phyloP scores from a whole-genome alignment of 2,888 invertebrate species.

The Ormyrus nitidulus region DNA sequence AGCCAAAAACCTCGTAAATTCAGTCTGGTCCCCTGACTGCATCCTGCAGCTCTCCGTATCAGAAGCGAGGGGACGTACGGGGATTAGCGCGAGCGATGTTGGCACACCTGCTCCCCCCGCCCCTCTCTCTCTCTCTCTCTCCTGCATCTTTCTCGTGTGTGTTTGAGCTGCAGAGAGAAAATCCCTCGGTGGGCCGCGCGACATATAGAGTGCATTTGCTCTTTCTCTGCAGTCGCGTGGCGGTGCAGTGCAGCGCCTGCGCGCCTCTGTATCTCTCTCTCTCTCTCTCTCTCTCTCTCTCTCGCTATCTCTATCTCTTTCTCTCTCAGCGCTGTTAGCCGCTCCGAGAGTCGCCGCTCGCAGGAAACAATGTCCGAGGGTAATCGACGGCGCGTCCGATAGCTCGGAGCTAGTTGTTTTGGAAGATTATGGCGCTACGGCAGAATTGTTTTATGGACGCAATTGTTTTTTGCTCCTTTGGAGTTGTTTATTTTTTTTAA shows the following conservation, averaged over 20 bases:
- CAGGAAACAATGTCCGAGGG: not conserved
- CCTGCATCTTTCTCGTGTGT: not conserved
- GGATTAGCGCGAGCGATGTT: conserved; percentile 47
- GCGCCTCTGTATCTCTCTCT: conserved; percentile 2
- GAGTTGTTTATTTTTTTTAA: too few relatives aligned
- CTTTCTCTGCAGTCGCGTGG: conserved; percentile 30
- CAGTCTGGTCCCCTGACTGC: not conserved
- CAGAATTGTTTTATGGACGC: too few relatives aligned
- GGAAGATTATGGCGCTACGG: too few relatives aligned
- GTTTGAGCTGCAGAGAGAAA: not conserved
- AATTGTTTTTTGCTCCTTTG: too few relatives aligned
- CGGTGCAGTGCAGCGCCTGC: conserved; percentile 10
- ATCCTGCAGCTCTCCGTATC: not conserved
- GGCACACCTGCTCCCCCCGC: conserved; percentile 47
- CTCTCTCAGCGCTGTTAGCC: not conserved
- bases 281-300: not conserved
- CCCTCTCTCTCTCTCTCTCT: not conserved
- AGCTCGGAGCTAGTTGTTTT: not conserved
- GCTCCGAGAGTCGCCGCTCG: not conserved
- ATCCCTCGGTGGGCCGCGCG: conserved; percentile 16
- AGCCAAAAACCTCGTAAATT: not conserved
- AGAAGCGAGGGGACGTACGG: not conserved
- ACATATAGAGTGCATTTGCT: not conserved
- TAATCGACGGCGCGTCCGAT: not conserved
- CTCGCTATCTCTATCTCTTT: too few relatives aligned